Conservation (phyloP, 2,797 vertebrate species). For the Chiroxiphia lanceolata region DNA sequence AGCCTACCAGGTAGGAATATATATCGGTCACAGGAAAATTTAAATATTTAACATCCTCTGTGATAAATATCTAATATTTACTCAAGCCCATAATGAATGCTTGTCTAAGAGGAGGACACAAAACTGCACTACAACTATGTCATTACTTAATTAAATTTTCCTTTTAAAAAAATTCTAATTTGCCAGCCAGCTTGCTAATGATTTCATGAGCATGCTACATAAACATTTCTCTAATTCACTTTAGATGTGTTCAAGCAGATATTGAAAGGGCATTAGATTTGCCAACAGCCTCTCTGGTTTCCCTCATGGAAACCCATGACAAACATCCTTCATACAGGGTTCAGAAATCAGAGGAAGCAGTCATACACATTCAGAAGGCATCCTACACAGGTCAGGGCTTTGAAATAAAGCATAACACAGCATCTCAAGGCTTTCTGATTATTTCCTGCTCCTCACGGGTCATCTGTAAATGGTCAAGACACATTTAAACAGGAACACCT, state of each 20-base stretch:
- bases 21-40: not conserved
- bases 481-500: not conserved
- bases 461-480: not conserved
- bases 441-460: not conserved
- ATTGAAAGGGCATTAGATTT: constrained; percentile 5
- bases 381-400: not conserved
- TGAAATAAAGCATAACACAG: not conserved
- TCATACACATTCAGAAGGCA: not conserved
- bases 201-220: constrained; percentile 55
- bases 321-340: not conserved
- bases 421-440: not conserved
- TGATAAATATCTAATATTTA: constrained; percentile 55
- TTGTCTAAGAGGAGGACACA: constrained; percentile 13
- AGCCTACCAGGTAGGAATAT: not conserved
- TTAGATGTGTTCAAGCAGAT: constrained; percentile 29
- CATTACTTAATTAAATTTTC: constrained; percentile 63
- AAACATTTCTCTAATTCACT: constrained; percentile 58
- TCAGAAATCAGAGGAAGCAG: not conserved
- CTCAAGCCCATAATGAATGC: constrained; percentile 38
- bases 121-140: constrained; percentile 19
- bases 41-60: constrained; percentile 33
- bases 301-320: not conserved
- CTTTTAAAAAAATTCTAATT: constrained; percentile 39
- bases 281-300: constrained; percentile 16
- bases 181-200: constrained; percentile 54